These are phyloP conservation scores for Tachina fera DNA, from an alignment of 2,888 invertebrate species.

Conservation along the genomic window DNA sequence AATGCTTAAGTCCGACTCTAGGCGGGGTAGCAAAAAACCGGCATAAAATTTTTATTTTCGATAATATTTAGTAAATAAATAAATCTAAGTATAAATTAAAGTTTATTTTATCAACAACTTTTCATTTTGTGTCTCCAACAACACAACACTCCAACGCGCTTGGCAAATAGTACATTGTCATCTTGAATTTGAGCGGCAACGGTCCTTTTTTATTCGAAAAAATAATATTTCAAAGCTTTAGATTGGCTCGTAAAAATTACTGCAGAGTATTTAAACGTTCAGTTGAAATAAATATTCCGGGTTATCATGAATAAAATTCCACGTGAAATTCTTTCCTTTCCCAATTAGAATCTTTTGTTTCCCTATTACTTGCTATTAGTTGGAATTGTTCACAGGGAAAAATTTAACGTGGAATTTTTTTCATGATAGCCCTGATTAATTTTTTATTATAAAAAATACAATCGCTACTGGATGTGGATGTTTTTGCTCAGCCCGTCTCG, in stretches of 20 bases:
- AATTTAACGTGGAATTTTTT: no score
- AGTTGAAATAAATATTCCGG: background rate
- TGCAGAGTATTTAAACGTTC: background rate
- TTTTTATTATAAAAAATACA: background rate
- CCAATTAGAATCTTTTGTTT: no score
- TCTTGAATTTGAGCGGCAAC: background rate
- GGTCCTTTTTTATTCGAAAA: background rate
- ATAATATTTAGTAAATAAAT: no score
- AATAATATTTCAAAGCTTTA: background rate
- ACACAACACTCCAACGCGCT: background rate
- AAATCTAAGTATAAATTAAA: background rate
- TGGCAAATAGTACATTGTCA: background rate
- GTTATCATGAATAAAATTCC: no score
- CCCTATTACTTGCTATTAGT: no score
- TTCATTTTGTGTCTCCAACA: background rate
- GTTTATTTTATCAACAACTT: background rate
- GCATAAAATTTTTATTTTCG: no score
- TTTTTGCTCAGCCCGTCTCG: background rate
- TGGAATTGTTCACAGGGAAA: no score
- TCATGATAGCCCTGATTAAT: no score
- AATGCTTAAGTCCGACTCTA: no score
- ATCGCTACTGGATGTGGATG: background rate
- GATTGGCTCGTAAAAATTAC: no score
- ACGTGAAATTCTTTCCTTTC: no score
- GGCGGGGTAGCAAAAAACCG: no score